Conservation (phyloP, 2,113 vertebrate species). For the Menidia beryllina region DNA sequence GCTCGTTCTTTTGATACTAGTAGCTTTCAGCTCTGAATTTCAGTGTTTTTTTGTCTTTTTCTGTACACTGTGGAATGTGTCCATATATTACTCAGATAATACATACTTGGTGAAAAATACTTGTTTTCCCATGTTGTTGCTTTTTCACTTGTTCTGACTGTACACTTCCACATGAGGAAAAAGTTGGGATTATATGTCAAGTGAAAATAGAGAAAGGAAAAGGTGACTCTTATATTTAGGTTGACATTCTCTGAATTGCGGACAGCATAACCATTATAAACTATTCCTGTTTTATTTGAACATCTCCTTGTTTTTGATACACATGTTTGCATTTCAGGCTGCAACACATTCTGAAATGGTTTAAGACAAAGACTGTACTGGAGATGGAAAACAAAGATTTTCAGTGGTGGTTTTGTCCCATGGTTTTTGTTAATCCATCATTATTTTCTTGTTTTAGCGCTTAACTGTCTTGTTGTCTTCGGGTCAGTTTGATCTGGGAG, state of each 20-base stretch:
- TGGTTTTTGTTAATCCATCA: too few relatives aligned
- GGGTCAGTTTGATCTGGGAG: too few relatives aligned
- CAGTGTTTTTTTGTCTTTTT: conserved; percentile 30
- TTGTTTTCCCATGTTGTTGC: conserved; percentile 1
- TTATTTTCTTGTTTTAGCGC: too few relatives aligned
- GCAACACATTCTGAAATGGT: neutral
- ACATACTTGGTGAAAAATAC: conserved; percentile 25
- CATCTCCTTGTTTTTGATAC: neutral
- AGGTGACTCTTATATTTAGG: neutral
- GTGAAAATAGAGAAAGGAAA: neutral
- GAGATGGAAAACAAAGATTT: too few relatives aligned
- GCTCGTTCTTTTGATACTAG: conserved; percentile 22
- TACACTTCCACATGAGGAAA: neutral
- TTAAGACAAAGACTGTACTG: neutral
- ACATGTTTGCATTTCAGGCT: neutral
- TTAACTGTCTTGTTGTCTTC: too few relatives aligned
- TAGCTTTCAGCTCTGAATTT: conserved; percentile 18
- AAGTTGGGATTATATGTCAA: neutral
- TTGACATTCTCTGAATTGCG: neutral
- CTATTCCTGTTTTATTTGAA: neutral
- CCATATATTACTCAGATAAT: conserved; percentile 8
- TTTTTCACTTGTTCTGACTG: conserved; percentile 12
- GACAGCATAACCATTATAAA: neutral
- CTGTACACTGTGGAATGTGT: conserved; percentile 28
- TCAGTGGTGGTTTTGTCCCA: too few relatives aligned